Evolutionary conservation across 2,797 vertebrate species (phyloP).

Genomic region (Silurus lanzhouensis): DNA sequence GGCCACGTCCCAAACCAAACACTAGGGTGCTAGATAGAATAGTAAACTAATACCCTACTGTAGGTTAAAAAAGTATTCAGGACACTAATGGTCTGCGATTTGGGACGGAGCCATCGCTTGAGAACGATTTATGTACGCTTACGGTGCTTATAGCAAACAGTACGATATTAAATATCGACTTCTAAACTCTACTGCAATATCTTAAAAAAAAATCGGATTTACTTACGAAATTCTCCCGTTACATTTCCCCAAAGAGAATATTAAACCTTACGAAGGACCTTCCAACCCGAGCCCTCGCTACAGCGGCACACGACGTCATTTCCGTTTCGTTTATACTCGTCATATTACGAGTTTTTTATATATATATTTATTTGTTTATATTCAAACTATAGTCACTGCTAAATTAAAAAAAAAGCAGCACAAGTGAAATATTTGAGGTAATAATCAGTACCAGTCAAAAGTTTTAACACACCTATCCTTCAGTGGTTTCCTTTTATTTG

Average conservation of each 20-base stretch:
- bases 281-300: background rate
- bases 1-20: background rate
- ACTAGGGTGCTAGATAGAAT: background rate
- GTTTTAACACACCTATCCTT: too few species aligned
- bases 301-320: background rate
- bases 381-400: too few species aligned
- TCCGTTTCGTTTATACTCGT: background rate
- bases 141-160: background rate
- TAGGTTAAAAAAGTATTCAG: too few species aligned
- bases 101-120: background rate
- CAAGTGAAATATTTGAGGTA: background rate
- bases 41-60: background rate
- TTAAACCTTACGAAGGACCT: background rate
- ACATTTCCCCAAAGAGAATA: conserved; percentile 5
- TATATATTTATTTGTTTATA: too few species aligned
- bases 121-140: background rate
- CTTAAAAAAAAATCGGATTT: background rate
- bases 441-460: background rate
- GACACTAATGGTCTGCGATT: background rate
- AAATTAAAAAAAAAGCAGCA: background rate
- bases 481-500: too few species aligned
- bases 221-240: background rate
- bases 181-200: background rate
- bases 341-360: background rate
- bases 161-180: background rate